Evolutionary conservation across 2,113 vertebrate species (phyloP), one percentile per base, ranked within the genome.

Genomic region (Oriolus oriolus): DNA sequence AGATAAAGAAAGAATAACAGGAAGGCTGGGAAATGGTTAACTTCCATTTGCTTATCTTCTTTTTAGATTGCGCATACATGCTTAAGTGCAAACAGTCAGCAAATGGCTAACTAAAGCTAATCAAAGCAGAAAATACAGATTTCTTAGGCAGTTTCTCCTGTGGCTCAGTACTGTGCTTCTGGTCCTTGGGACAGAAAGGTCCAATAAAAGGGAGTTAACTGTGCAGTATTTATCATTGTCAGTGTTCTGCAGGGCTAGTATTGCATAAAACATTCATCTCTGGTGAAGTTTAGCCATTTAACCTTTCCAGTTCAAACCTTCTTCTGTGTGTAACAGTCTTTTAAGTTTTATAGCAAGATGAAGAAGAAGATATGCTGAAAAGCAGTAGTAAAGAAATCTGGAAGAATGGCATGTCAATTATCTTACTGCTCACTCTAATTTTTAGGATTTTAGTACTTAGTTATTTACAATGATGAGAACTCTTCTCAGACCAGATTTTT

Each of bases 381-480:
- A 92, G 63, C 54, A 86, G 26, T 30, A 88, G 27, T 74, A 66
- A 69, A 61, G 37, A 75, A 84, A 84, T 44, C 45, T 70, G 26
- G 13, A 26, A 63, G 45, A 94, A 49, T 4, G 0, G 16, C 1
- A 2, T 83, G 22, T 57, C 52, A 92, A 86, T 94, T 65, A 65
- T 87, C 22, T 92, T 83, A 33, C 10, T 73, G 39, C 39, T 95
- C 18, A 80, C 23, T 77, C 26, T 59, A 0, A 49, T 87, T 83
- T 83, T 92, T 26, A 82, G 52, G 35, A 78, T 82, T 76, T 81
- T 54, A 78, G 39, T 80, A 64, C 81, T 82, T 78, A 89, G 37
- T 83, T 95, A 53, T 65, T 96, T 90, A 76, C 41, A 93, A 20
- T 44, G 24, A 74, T 90, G 37, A 95, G 54, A 91, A 82, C 30